Evolutionary conservation across 1,140 invertebrate species (phyloP).

Genomic region (Macrobrachium nipponense): DNA sequence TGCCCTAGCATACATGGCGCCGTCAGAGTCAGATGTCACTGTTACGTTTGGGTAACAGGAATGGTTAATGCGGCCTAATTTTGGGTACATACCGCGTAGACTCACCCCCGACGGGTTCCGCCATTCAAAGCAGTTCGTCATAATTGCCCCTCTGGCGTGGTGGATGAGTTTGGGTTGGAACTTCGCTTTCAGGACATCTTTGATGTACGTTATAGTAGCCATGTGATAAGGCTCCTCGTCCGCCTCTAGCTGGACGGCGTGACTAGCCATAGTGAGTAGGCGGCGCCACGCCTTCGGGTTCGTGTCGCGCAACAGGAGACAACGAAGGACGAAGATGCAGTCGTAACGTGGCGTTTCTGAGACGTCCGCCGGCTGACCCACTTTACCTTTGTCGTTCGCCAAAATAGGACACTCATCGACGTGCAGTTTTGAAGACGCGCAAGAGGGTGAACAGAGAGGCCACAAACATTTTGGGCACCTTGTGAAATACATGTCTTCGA

Average conservation of each 20-base stretch:
- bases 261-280: slow-evolving; percentile 57
- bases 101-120: slow-evolving; percentile 65
- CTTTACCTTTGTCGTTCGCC: slow-evolving; percentile 33
- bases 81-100: slow-evolving; percentile 77
- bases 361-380: slow-evolving; percentile 19
- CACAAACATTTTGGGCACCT: slow-evolving; percentile 54
- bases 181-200: slow-evolving; percentile 37
- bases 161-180: slow-evolving; percentile 35
- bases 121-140: slow-evolving; percentile 53
- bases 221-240: slow-evolving; percentile 57
- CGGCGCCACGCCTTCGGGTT: slow-evolving; percentile 44
- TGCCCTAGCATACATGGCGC: slow-evolving; percentile 77
- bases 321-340: slow-evolving; percentile 58
- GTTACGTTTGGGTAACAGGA: slow-evolving; percentile 81
- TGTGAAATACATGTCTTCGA: slow-evolving; percentile 25
- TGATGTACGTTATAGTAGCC: slow-evolving; percentile 50
- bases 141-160: slow-evolving; percentile 45
- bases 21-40: slow-evolving; percentile 80
- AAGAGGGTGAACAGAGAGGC: slow-evolving; percentile 53
- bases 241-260: slow-evolving; percentile 54
- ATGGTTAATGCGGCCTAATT: slow-evolving; percentile 81
- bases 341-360: slow-evolving; percentile 59
- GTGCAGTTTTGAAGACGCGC: slow-evolving; percentile 37
- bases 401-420: slow-evolving; percentile 47
- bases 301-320: slow-evolving; percentile 48